phyloP scores from a whole-genome alignment of 1,140 invertebrate species.

The Phenacoccus solenopsis region DNA sequence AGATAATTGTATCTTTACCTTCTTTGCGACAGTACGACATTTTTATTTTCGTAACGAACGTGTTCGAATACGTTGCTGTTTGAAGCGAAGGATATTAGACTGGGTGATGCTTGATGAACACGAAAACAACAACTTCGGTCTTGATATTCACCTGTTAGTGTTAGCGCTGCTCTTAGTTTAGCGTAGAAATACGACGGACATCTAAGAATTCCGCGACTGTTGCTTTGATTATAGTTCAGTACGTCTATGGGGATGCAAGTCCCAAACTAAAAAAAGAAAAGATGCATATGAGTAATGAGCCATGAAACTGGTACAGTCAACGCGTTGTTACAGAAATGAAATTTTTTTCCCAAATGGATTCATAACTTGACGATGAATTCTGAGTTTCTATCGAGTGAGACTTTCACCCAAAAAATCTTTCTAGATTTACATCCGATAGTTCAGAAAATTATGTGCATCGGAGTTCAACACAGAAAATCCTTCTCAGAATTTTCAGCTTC shows the following conservation, averaged over 20 bases:
- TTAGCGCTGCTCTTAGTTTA: conserved; percentile 42
- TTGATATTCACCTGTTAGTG: conserved; percentile 40
- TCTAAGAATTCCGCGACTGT: conserved; percentile 40
- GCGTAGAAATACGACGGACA: conserved; percentile 41
- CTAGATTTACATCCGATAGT: too few species aligned
- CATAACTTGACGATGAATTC: too few species aligned
- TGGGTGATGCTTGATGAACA: conserved; percentile 40
- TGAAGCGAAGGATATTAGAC: conserved; percentile 32
- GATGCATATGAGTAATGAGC: too few species aligned
- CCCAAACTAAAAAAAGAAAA: conserved; percentile 33
- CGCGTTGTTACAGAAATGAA: too few species aligned
- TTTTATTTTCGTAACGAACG: conserved; percentile 18
- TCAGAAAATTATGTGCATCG: too few species aligned
- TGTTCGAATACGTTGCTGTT: conserved; percentile 33
- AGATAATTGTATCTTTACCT: conserved; percentile 74
- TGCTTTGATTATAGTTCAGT: conserved; percentile 39
- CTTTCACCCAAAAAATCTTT: too few species aligned
- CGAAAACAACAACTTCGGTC: conserved; percentile 39
- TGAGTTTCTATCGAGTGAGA: too few species aligned
- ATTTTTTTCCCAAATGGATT: too few species aligned
- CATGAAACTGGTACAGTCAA: too few species aligned
- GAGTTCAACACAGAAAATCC: too few species aligned
- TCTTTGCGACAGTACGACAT: conserved; percentile 38
- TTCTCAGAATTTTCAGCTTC: too few species aligned
- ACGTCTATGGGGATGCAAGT: conserved; percentile 41